phyloP scores from a whole-genome alignment of 2,888 invertebrate genomes.

The Selenia dentaria region DNA sequence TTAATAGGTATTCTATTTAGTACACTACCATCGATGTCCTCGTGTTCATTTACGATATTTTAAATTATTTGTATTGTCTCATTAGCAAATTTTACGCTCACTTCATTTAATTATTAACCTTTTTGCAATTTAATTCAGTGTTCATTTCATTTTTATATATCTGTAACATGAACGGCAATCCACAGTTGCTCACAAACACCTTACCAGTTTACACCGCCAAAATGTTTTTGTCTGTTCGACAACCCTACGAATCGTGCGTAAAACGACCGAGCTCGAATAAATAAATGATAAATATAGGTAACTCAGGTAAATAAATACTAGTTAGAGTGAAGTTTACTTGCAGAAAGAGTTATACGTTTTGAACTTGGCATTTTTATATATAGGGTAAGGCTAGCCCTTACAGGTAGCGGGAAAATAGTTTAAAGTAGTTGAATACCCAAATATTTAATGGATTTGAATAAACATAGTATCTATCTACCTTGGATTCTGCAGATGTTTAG shows the following conservation, averaged over 20 bases:
- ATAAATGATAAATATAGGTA: slow-evolving; percentile 57
- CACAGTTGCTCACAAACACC: too few relatives aligned
- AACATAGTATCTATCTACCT: slow-evolving; percentile 27
- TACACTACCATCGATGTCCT: too few relatives aligned
- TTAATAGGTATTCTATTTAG: too few relatives aligned
- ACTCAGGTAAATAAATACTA: slow-evolving; percentile 44
- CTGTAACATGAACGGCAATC: too few relatives aligned
- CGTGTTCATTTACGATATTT: too few relatives aligned
- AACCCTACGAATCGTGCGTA: slow-evolving; percentile 2
- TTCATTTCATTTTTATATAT: too few relatives aligned
- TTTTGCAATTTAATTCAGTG: too few relatives aligned
- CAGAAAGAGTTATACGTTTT: slow-evolving; percentile 14
- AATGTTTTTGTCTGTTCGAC: too few relatives aligned
- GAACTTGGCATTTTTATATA: slow-evolving; percentile 23
- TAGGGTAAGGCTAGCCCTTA: slow-evolving; percentile 19
- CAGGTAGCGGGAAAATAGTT: slow-evolving; percentile 4
- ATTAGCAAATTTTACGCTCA: too few relatives aligned
- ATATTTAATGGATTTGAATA: slow-evolving; percentile 31
- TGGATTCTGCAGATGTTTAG: slow-evolving; percentile 30
- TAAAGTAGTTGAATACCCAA: slow-evolving; percentile 21
- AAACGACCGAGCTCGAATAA: slow-evolving; percentile 27
- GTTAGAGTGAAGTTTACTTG: slow-evolving; percentile 3
- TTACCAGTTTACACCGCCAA: too few relatives aligned
- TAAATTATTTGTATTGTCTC: too few relatives aligned
- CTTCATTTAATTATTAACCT: too few relatives aligned